These are phyloP conservation scores for Bombus superbus DNA, from an alignment of 1,140 invertebrate genomes.

Conservation along the genomic window DNA sequence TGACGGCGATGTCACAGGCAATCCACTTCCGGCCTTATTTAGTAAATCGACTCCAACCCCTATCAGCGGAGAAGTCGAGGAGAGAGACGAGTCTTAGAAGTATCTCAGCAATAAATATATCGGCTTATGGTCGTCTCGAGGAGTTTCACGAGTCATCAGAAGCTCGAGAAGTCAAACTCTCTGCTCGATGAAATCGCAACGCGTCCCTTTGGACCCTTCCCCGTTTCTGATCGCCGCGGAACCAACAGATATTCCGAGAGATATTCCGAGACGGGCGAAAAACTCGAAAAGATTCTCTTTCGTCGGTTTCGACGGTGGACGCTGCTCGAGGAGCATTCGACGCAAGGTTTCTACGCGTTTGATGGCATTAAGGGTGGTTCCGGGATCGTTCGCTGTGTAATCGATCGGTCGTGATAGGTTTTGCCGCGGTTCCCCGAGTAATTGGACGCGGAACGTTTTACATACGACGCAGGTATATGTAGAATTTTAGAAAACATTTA, in stretches of 20 bases:
- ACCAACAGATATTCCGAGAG: not conserved
- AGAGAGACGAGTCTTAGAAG: slow-evolving; percentile 50
- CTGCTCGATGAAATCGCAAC: slow-evolving; percentile 57
- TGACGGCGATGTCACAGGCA: slow-evolving; percentile 55
- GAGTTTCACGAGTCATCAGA: slow-evolving; percentile 66
- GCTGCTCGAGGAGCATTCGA: not conserved
- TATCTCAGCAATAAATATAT: slow-evolving; percentile 64
- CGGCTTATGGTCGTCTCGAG: slow-evolving; percentile 64
- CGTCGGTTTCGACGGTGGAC: not conserved
- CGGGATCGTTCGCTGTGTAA: not conserved
- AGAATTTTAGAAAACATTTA: too few relatives aligned
- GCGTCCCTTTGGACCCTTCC: slow-evolving; percentile 22
- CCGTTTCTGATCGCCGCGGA: not conserved
- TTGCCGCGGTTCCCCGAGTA: not conserved
- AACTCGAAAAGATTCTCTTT: not conserved
- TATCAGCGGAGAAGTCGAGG: not conserved
- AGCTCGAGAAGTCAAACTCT: slow-evolving; percentile 57
- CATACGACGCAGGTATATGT: not conserved
- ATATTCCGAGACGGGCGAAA: not conserved
- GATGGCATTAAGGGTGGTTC: not conserved
- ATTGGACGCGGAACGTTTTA: not conserved
- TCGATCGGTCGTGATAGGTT: not conserved
- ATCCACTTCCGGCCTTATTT: slow-evolving; percentile 65
- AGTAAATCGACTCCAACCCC: slow-evolving; percentile 58
- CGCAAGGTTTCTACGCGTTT: not conserved